phyloP scores from a whole-genome alignment of 2,888 invertebrate genomes.

The Buathra laborator region DNA sequence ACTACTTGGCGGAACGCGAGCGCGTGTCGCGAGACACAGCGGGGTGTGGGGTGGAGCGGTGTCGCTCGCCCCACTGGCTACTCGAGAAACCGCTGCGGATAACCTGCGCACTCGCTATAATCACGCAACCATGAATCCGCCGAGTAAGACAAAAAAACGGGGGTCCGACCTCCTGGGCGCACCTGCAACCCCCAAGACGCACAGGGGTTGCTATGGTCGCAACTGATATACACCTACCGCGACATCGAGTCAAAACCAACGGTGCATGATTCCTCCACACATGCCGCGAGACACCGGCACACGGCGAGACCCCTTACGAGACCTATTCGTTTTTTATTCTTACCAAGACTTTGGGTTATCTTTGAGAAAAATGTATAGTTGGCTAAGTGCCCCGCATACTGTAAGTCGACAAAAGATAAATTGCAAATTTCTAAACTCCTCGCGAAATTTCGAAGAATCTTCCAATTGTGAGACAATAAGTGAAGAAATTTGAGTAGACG shows the following conservation, averaged over 20 bases:
- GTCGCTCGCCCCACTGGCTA: constrained; percentile 20
- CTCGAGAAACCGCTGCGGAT: constrained; percentile 64
- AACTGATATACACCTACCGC: constrained; percentile 37
- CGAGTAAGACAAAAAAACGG: constrained; percentile 64
- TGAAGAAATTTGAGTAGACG: too few relatives aligned
- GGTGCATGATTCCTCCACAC: constrained; percentile 83
- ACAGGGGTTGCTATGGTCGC: constrained; percentile 66
- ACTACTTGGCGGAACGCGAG: constrained; percentile 46
- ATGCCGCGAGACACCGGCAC: constrained; percentile 70
- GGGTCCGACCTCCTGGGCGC: constrained; percentile 73
- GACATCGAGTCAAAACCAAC: constrained; percentile 71
- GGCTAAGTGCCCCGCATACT: background rate
- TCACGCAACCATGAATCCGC: constrained; percentile 85
- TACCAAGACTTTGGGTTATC: background rate
- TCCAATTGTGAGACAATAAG: too few relatives aligned
- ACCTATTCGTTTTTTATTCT: constrained; percentile 7
- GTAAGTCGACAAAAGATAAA: too few relatives aligned
- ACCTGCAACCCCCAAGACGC: constrained; percentile 84
- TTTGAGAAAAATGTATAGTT: background rate
- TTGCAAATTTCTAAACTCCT: too few relatives aligned
- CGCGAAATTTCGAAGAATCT: too few relatives aligned
- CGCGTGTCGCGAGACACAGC: constrained; percentile 59
- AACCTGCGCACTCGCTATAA: constrained; percentile 77
- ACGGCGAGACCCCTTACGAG: background rate
- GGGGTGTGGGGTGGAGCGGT: constrained; percentile 1